Evolutionary conservation across 2,888 invertebrate genomes (phyloP).

Genomic region (Cyrtodaria siliqua): DNA sequence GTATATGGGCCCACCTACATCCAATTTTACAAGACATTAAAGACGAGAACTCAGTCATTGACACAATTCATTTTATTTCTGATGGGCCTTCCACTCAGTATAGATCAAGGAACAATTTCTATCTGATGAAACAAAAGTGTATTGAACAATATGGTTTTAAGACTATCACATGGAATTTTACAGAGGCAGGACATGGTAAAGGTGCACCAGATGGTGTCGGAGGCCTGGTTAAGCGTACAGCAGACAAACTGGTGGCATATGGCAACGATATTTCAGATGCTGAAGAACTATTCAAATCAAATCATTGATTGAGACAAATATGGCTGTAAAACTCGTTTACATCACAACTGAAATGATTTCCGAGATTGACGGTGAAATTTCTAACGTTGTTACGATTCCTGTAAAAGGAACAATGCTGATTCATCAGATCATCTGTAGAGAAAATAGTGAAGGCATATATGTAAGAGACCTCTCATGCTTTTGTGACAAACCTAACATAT

Average conservation of each 20-base stretch:
- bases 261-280: too few species aligned
- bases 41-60: background rate
- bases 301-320: too few species aligned
- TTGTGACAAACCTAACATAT: background rate
- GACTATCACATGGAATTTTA: slow-evolving; percentile 77
- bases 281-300: too few species aligned
- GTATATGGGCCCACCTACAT: slow-evolving; percentile 8
- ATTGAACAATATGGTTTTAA: background rate
- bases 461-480: background rate
- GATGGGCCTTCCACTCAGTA: background rate
- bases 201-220: slow-evolving; percentile 82
- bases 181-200: slow-evolving; percentile 83
- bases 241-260: slow-evolving; percentile 48
- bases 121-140: too few species aligned
- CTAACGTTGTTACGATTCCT: too few species aligned
- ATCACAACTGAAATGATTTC: too few species aligned
- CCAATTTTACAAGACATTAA: slow-evolving; percentile 2
- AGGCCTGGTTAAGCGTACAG: slow-evolving; percentile 77
- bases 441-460: background rate
- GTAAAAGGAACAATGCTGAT: background rate
- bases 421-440: slow-evolving; percentile 3
- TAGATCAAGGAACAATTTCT: too few species aligned
- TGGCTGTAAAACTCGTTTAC: too few species aligned
- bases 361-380: too few species aligned
- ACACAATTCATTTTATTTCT: background rate